phyloP scores from a whole-genome alignment of 2,113 vertebrate genomes.

The Progne subis region DNA sequence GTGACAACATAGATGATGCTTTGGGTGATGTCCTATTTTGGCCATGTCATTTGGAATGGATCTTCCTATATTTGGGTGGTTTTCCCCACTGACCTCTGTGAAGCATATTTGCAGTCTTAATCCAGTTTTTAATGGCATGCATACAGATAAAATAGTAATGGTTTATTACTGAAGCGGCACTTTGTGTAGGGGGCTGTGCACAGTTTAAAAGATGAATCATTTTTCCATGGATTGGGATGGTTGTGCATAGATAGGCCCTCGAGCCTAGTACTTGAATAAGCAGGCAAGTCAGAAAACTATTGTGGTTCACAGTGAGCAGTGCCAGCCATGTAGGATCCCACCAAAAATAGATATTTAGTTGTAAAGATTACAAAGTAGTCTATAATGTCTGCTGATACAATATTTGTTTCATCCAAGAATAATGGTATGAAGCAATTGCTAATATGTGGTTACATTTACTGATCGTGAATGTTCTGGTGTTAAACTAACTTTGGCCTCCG shows the following conservation, averaged over 20 bases:
- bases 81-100: neutral
- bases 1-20: neutral
- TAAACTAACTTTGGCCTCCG: neutral
- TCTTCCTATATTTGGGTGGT: neutral
- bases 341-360: neutral
- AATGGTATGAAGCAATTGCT: neutral
- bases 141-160: neutral
- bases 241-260: neutral
- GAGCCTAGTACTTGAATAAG: neutral
- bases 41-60: neutral
- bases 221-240: neutral
- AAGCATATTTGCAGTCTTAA: neutral
- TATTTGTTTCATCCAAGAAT: neutral
- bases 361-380: neutral
- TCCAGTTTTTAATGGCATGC: neutral
- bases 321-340: neutral
- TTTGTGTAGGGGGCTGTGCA: neutral
- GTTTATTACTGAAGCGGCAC: neutral
- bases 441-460: neutral
- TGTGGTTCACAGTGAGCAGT: neutral
- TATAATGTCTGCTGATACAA: neutral
- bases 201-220: neutral
- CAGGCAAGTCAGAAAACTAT: neutral
- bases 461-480: constrained; percentile 3
- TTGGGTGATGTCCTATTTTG: neutral